Percentiles rank a stretch among this genome's conserved stretches.
These are phyloP conservation scores for Drosophila murphyi DNA, from an alignment of 1,140 invertebrate species.

Conservation along the genomic window DNA sequence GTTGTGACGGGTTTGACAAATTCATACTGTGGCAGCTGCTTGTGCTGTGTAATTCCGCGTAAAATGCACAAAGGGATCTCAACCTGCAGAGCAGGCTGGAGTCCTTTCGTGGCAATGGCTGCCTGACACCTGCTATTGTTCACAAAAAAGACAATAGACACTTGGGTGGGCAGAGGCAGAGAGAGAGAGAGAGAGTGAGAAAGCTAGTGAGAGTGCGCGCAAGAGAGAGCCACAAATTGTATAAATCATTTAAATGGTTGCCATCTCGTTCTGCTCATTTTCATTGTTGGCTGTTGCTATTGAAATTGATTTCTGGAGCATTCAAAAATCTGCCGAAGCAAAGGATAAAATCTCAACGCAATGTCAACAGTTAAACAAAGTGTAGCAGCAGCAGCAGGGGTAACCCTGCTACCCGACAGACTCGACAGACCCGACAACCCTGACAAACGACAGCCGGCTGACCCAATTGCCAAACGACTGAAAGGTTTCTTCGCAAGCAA, in stretches of 20 bases:
- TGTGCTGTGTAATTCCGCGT: conserved; percentile 79
- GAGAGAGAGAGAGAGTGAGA: conserved; percentile 3
- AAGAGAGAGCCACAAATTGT: conserved; percentile 25
- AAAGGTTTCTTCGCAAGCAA: conserved; percentile 3
- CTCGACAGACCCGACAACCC: not conserved
- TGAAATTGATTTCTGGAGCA: conserved; percentile 48
- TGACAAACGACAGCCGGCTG: not conserved
- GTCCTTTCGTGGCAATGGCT: conserved; percentile 30
- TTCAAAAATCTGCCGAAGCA: conserved; percentile 24
- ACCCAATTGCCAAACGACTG: conserved; percentile 29
- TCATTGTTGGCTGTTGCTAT: conserved; percentile 19
- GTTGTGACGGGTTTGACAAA: conserved; percentile 1
- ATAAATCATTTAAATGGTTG: conserved; percentile 63
- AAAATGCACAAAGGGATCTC: conserved; percentile 76
- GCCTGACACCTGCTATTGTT: conserved; percentile 78
- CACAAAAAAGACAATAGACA: conserved; percentile 70
- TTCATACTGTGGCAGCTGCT: conserved; percentile 56
- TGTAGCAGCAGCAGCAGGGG: conserved; percentile 7
- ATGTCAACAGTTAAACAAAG: conserved; percentile 32
- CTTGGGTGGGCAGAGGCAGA: conserved; percentile 17
- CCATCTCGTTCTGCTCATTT: conserved; percentile 16
- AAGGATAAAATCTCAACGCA: conserved; percentile 34
- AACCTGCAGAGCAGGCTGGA: not conserved
- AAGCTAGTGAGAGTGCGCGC: not conserved
- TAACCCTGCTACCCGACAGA: conserved; percentile 1